Conservation (phyloP, 2,888 invertebrate genomes). For the Polyommatus icarus region DNA sequence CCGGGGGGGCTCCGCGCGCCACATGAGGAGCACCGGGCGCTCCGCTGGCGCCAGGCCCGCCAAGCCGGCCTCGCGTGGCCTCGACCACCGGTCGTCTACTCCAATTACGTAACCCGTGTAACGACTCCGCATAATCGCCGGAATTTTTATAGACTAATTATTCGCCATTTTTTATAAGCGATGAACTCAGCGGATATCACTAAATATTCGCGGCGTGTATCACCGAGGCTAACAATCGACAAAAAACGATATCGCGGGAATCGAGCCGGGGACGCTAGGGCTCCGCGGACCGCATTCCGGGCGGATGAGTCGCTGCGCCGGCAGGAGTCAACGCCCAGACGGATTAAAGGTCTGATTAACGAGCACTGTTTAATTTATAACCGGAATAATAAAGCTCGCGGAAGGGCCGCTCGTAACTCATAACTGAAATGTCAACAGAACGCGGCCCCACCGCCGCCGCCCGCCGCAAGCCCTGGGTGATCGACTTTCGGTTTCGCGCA, state of each 20-base stretch:
- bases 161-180: constrained; percentile 76
- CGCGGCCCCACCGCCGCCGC: constrained; percentile 34
- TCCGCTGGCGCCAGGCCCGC: constrained; percentile 36
- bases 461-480: constrained; percentile 32
- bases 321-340: constrained; percentile 76
- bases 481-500: constrained; percentile 81
- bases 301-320: constrained; percentile 59
- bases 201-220: constrained; percentile 80
- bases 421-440: constrained; percentile 64
- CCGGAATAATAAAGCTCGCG: constrained; percentile 72
- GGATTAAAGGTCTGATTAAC: constrained; percentile 78
- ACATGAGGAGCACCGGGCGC: constrained; percentile 7
- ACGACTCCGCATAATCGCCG: constrained; percentile 73
- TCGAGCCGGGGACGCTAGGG: constrained; percentile 4
- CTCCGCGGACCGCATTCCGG: constrained; percentile 61
- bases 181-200: constrained; percentile 80
- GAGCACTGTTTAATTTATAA: constrained; percentile 74
- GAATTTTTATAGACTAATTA: constrained; percentile 81
- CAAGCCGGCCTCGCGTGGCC: constrained; percentile 63
- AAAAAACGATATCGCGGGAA: constrained; percentile 52
- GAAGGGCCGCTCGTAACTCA: constrained; percentile 60
- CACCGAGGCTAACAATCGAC: constrained; percentile 75
- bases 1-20: neutral
- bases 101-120: constrained; percentile 79
- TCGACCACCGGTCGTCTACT: constrained; percentile 76